Evolutionary conservation across 2,888 invertebrate genomes (phyloP).

Genomic region (Pimpla rufipes): DNA sequence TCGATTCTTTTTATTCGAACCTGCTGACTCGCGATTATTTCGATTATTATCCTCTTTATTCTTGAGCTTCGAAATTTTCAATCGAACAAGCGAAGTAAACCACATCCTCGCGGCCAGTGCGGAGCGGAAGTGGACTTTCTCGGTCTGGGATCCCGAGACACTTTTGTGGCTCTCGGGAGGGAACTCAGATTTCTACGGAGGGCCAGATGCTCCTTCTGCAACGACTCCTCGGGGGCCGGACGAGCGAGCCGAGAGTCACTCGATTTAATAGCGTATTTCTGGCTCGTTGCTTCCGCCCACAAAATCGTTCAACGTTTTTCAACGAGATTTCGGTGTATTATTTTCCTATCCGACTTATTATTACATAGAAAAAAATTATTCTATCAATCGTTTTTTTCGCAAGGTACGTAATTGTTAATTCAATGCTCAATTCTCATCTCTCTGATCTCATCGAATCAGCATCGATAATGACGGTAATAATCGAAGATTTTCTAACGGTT

Average conservation of each 20-base stretch:
- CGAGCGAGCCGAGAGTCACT: neutral
- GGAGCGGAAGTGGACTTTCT: slow-evolving; percentile 64
- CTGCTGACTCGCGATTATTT: neutral
- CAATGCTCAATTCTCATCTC: too few species aligned
- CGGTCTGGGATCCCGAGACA: slow-evolving; percentile 31
- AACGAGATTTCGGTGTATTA: too few species aligned
- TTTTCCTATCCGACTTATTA: too few species aligned
- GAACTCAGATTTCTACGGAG: slow-evolving; percentile 31
- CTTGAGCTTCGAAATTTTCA: neutral
- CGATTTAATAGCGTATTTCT: slow-evolving; percentile 28
- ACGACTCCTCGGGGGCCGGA: slow-evolving; percentile 4
- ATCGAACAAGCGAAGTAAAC: slow-evolving; percentile 43
- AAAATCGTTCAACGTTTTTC: neutral
- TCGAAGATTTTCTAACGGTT: slow-evolving; percentile 20
- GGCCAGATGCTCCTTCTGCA: slow-evolving; percentile 54
- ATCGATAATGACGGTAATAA: slow-evolving; percentile 11
- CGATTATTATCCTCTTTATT: slow-evolving; percentile 19
- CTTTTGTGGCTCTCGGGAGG: neutral
- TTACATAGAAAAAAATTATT: too few species aligned
- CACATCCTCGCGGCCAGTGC: slow-evolving; percentile 52
- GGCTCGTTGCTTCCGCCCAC: neutral
- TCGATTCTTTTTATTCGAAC: neutral
- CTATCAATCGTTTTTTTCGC: too few species aligned
- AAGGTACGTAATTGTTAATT: too few species aligned
- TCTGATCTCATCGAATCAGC: neutral